Conservation (phyloP, 1,140 invertebrate genomes). For the Drosophila pachea region DNA sequence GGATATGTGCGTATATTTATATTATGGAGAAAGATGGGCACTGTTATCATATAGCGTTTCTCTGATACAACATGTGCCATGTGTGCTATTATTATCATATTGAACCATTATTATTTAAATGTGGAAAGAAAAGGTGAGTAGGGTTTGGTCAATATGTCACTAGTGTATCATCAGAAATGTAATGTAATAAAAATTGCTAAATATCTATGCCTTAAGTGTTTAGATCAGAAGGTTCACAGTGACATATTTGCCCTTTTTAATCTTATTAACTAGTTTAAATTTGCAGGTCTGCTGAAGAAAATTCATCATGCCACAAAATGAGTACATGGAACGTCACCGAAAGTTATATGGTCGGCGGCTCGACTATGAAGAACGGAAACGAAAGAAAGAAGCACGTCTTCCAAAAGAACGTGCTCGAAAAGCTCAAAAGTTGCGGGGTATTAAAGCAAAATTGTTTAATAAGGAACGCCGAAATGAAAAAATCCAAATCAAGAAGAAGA, state of each 20-base stretch:
- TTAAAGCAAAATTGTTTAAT: slow-evolving; percentile 99
- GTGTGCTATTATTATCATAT: not conserved
- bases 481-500: slow-evolving; percentile 99
- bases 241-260: slow-evolving; percentile 21
- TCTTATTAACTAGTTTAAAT: slow-evolving; percentile 20
- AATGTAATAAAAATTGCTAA: slow-evolving; percentile 8
- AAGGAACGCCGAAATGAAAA: slow-evolving; percentile 98
- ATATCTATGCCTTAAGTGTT: slow-evolving; percentile 27
- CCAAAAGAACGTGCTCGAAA: slow-evolving; percentile 94
- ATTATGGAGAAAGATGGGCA: no score
- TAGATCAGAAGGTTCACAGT: slow-evolving; percentile 39
- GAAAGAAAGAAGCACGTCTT: slow-evolving; percentile 96
- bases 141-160: slow-evolving; percentile 32
- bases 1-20: no score
- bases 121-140: slow-evolving; percentile 28
- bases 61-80: not conserved
- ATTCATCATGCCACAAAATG: slow-evolving; percentile 96
- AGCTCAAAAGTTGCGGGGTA: slow-evolving; percentile 94
- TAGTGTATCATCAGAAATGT: slow-evolving; percentile 41
- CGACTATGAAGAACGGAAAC: slow-evolving; percentile 98
- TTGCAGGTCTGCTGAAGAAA: slow-evolving; percentile 39
- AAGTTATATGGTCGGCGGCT: slow-evolving; percentile 97
- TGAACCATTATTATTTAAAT: not conserved
- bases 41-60: no score
- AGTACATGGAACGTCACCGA: slow-evolving; percentile 98